Conservation (phyloP, 2,113 vertebrate species). For the Crotalus helleri region DNA sequence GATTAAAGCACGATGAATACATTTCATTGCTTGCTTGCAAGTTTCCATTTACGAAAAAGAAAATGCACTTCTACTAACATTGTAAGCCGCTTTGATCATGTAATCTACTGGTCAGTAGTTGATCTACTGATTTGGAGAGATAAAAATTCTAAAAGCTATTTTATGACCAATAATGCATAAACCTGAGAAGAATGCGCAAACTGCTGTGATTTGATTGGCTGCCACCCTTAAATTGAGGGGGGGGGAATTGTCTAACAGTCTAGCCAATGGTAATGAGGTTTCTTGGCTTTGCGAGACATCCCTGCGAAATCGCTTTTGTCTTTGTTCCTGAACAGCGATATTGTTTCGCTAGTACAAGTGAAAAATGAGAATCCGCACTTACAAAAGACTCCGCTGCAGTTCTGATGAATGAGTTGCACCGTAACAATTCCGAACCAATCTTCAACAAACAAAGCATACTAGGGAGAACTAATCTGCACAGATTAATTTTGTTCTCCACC, state of each 20-base stretch:
- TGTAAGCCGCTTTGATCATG: neutral
- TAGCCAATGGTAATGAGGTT: neutral
- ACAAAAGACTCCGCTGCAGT: neutral
- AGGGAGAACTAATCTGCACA: constrained; percentile 64
- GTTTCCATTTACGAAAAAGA: neutral
- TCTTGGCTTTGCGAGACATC: neutral
- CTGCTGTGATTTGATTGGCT: neutral
- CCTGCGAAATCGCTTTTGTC: neutral
- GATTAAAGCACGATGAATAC: neutral
- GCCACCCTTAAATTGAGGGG: neutral
- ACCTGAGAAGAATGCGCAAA: neutral
- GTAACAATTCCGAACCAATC: constrained; percentile 35
- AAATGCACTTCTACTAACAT: neutral
- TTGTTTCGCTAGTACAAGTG: neutral
- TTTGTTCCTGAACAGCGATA: neutral
- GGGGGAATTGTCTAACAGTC: neutral
- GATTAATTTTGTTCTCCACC: constrained; percentile 70
- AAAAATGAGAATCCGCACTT: constrained; percentile 1
- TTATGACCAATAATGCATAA: neutral
- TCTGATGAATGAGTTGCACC: constrained; percentile 14
- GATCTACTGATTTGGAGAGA: neutral
- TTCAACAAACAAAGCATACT: constrained; percentile 50
- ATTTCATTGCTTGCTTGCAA: neutral
- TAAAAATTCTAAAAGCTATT: neutral
- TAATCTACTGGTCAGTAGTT: neutral